Conservation (phyloP, 2,888 invertebrate genomes). For the Epistrophe eligans region DNA sequence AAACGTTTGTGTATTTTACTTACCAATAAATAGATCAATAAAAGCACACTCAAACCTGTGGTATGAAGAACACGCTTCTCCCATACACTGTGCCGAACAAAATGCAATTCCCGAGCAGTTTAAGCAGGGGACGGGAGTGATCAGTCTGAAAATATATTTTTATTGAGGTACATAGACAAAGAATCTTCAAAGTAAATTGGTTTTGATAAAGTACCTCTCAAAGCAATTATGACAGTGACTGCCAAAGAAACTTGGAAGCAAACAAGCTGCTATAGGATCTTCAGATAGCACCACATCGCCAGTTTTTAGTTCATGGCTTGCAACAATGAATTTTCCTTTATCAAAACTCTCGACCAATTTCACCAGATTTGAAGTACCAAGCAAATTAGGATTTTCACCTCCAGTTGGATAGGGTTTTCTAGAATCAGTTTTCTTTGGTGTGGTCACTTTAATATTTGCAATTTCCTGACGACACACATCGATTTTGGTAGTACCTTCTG, state of each 20-base stretch:
- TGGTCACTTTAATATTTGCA: slow-evolving; percentile 78
- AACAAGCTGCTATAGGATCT: slow-evolving; percentile 89
- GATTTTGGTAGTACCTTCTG: slow-evolving; percentile 84
- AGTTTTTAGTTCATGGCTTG: slow-evolving; percentile 85
- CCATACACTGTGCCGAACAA: slow-evolving; percentile 88
- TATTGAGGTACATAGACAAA: background rate
- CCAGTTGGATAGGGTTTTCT: slow-evolving; percentile 83
- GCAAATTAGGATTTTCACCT: slow-evolving; percentile 85
- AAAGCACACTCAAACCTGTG: slow-evolving; percentile 91
- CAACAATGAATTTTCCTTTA: slow-evolving; percentile 89
- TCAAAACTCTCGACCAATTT: slow-evolving; percentile 86
- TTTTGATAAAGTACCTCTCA: slow-evolving; percentile 84
- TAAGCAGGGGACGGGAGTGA: slow-evolving; percentile 89
- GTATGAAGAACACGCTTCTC: slow-evolving; percentile 87
- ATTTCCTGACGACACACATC: slow-evolving; percentile 84
- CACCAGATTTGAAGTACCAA: slow-evolving; percentile 86
- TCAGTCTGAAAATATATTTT: slow-evolving; percentile 83
- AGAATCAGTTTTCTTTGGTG: slow-evolving; percentile 54
- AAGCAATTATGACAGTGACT: slow-evolving; percentile 93
- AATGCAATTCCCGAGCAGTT: slow-evolving; percentile 91
- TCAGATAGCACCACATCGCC: slow-evolving; percentile 91
- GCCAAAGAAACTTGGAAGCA: slow-evolving; percentile 90
- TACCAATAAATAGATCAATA: slow-evolving; percentile 90
- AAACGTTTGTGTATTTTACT: slow-evolving; percentile 32
- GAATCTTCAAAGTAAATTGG: background rate